Evolutionary conservation across 2,888 invertebrate genomes (phyloP).

Genomic region (Sthenelais limicola): DNA sequence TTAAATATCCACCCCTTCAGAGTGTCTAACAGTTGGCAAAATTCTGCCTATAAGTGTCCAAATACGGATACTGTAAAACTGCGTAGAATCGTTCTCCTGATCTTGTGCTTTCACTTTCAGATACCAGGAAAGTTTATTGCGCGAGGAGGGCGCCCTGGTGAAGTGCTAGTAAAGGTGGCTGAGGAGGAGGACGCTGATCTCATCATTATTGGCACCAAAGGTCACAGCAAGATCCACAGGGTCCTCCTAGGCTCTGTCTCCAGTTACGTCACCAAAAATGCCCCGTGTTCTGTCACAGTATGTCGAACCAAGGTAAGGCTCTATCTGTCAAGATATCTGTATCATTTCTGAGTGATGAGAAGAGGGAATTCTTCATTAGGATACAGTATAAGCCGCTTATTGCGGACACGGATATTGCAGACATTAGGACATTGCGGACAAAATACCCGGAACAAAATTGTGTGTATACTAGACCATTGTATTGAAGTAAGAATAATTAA

Average conservation of each 20-base stretch:
- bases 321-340: too few relatives aligned
- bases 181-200: constrained; percentile 37
- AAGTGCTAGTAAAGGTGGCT: constrained; percentile 32
- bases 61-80: too few relatives aligned
- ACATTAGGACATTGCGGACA: too few relatives aligned
- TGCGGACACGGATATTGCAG: too few relatives aligned
- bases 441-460: too few relatives aligned
- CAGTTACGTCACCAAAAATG: constrained; percentile 34
- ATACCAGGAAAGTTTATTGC: constrained; percentile 40
- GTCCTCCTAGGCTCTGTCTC: constrained; percentile 34
- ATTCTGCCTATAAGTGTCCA: background rate
- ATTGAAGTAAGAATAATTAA: too few relatives aligned
- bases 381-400: too few relatives aligned
- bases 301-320: constrained; percentile 38
- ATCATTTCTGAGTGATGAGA: background rate
- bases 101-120: constrained; percentile 18
- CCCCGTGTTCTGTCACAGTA: constrained; percentile 38
- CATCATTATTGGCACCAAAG: constrained; percentile 39
- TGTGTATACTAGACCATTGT: too few relatives aligned
- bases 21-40: too few relatives aligned
- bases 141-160: constrained; percentile 38
- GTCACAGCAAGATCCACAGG: constrained; percentile 34
- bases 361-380: background rate
- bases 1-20: too few relatives aligned
- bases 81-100: background rate